Conservation (phyloP, 2,888 invertebrate species). For the Hemistola chrysoprasaria region DNA sequence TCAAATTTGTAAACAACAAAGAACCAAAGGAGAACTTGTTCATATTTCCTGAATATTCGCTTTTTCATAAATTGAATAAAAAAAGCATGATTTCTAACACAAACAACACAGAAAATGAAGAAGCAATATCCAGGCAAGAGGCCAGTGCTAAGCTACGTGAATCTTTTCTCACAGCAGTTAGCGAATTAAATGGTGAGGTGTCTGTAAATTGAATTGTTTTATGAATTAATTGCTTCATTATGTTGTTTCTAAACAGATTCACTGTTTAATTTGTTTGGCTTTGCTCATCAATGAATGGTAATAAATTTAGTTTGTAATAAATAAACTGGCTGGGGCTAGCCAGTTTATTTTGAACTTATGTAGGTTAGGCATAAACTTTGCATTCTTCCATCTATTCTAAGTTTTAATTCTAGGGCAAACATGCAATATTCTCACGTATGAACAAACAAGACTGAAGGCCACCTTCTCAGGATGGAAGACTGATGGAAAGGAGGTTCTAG, state of each 20-base stretch:
- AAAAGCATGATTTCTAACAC: conserved; percentile 15
- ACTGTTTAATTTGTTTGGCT: not conserved
- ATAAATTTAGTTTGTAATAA: too few species aligned
- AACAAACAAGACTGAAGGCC: conserved; percentile 52
- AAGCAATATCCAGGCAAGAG: conserved; percentile 40
- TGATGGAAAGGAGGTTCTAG: conserved; percentile 57
- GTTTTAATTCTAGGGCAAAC: conserved; percentile 45
- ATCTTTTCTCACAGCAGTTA: conserved; percentile 56
- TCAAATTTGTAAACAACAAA: too few species aligned
- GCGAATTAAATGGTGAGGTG: conserved; percentile 53
- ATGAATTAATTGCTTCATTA: too few species aligned
- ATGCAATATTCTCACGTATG: conserved; percentile 63
- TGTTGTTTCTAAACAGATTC: too few species aligned
- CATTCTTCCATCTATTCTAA: conserved; percentile 1
- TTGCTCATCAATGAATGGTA: too few species aligned
- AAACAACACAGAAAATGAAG: conserved; percentile 25
- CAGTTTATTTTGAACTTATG: too few species aligned
- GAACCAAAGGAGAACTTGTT: too few species aligned
- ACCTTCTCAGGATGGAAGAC: conserved; percentile 61
- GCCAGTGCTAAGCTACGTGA: conserved; percentile 59
- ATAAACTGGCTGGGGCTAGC: too few species aligned
- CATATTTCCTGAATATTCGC: too few species aligned
- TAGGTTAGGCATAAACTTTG: too few species aligned
- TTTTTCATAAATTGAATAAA: not conserved
- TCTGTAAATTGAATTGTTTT: too few species aligned